These are phyloP conservation scores for Quadroppia sp. DNA, from an alignment of 2,888 invertebrate genomes.

Conservation along the genomic window DNA sequence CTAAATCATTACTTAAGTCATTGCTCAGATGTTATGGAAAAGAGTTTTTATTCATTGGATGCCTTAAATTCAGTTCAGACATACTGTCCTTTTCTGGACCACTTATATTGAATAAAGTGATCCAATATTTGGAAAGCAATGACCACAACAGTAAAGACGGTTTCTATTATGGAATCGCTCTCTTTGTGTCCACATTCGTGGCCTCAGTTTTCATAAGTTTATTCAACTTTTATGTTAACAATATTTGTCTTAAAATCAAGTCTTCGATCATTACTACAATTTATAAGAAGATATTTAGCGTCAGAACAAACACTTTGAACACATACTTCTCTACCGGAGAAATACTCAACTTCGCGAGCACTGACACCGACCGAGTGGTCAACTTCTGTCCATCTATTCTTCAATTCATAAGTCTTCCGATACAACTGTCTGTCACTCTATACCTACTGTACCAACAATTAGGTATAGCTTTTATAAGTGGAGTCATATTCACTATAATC, in stretches of 20 bases:
- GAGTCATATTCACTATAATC: constrained; percentile 75
- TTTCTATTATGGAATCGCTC: constrained; percentile 59
- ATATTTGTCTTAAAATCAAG: constrained; percentile 79
- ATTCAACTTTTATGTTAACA: constrained; percentile 79
- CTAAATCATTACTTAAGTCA: constrained; percentile 59
- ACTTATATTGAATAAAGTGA: constrained; percentile 73
- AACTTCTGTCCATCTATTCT: constrained; percentile 96
- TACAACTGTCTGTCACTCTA: constrained; percentile 76
- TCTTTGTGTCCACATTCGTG: constrained; percentile 64
- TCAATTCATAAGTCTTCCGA: constrained; percentile 91
- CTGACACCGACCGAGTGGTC: constrained; percentile 89
- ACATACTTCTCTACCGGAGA: constrained; percentile 66
- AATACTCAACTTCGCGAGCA: constrained; percentile 93
- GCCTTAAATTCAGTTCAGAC: constrained; percentile 77
- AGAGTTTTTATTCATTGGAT: constrained; percentile 77
- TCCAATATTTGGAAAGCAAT: constrained; percentile 66
- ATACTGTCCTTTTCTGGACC: constrained; percentile 82
- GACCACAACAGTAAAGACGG: constrained; percentile 57
- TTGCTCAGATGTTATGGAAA: constrained; percentile 71
- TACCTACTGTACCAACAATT: constrained; percentile 81
- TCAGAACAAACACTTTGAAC: constrained; percentile 54
- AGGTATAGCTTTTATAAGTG: constrained; percentile 84
- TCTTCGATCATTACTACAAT: constrained; percentile 76
- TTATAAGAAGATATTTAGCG: constrained; percentile 65
- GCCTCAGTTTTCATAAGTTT: constrained; percentile 77